These are phyloP conservation scores for Kobus ellipsiprymnus DNA, from an alignment of 2,113 vertebrate genomes.

Conservation along the genomic window DNA sequence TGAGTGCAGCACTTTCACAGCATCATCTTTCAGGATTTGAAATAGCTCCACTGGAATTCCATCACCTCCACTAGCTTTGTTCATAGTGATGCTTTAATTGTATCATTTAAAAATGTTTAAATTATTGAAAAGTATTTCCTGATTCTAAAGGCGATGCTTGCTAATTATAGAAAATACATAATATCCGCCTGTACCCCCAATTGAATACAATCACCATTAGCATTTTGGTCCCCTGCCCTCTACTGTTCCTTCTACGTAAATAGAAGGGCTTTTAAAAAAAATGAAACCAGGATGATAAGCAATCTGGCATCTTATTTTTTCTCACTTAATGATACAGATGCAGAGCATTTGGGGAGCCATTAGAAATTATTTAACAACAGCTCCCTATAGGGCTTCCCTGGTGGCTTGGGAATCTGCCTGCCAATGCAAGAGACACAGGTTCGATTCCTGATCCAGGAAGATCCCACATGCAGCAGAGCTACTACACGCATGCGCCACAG, in stretches of 20 bases:
- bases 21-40: too few relatives aligned
- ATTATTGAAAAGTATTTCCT: conserved; percentile 5
- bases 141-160: neutral
- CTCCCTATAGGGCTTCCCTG: neutral
- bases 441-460: neutral
- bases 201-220: neutral
- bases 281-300: neutral
- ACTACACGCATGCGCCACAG: neutral
- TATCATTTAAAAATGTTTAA: neutral
- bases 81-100: neutral
- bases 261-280: neutral
- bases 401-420: neutral
- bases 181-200: neutral
- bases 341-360: neutral
- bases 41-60: too few relatives aligned
- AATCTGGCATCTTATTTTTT: neutral
- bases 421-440: neutral
- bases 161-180: neutral
- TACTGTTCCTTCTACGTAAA: neutral
- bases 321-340: neutral
- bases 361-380: neutral
- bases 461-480: neutral
- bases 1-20: too few relatives aligned
- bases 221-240: neutral
- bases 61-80: too few relatives aligned